Evolutionary conservation across 2,113 vertebrate genomes (phyloP).

Genomic region (Xenotilapia leptura): DNA sequence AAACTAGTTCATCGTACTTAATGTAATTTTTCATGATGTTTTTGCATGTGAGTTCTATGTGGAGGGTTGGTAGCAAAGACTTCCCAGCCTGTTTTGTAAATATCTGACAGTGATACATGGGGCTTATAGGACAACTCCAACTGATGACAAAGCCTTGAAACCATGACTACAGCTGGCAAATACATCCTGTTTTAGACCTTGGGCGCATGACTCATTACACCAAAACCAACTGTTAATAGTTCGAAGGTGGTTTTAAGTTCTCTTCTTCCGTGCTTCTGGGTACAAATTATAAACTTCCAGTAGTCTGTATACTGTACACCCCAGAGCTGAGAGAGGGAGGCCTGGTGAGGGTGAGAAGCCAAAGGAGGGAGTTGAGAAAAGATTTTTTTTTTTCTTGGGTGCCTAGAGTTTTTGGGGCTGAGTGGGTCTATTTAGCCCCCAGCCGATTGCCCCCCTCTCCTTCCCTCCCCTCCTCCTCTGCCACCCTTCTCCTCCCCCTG

Average conservation of each 20-base stretch:
- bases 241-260: background rate
- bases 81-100: background rate
- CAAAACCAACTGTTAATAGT: slow-evolving; percentile 31
- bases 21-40: background rate
- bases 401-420: slow-evolving; percentile 63
- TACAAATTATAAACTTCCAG: background rate
- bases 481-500: slow-evolving; percentile 60
- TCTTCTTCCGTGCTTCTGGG: background rate
- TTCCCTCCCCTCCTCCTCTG: slow-evolving; percentile 5
- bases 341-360: slow-evolving; percentile 12
- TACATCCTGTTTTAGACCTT: slow-evolving; percentile 28
- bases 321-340: background rate
- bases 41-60: background rate
- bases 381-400: slow-evolving; percentile 41
- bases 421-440: slow-evolving; percentile 70
- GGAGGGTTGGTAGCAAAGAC: background rate
- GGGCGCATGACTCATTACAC: slow-evolving; percentile 36
- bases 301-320: slow-evolving; percentile 28
- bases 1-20: background rate
- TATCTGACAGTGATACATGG: background rate
- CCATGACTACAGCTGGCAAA: slow-evolving; percentile 24
- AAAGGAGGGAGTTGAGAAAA: background rate
- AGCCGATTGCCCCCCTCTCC: slow-evolving; percentile 48
- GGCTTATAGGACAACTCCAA: slow-evolving; percentile 3
- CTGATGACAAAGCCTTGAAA: slow-evolving; percentile 22